Base-by-base conservation (phyloP, 2,113 vertebrate genomes). In the Brachirus orientalis region DNA sequence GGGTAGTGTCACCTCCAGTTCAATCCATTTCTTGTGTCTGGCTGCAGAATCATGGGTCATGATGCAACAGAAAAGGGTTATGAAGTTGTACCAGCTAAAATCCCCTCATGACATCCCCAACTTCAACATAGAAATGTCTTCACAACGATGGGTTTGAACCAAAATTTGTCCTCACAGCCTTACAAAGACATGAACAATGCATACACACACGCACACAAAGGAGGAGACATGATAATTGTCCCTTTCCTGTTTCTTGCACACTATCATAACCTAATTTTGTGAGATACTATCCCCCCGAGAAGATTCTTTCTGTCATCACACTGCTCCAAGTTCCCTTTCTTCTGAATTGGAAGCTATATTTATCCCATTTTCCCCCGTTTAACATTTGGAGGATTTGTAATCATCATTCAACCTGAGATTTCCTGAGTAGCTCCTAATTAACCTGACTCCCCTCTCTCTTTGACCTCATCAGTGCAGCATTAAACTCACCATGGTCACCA, bases 351-450 rank as follows among this genome's bases (percentile, higher is more conserved):
- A 72, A 69, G 75, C 85, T 92, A 91, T 86, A 90, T 90, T 92
- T 89, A 90, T 90, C 70, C 58, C 43, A n/a, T 63, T 76, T 77
- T 10, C 7, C 70, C 36, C 56, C 37, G 54, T 82, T 55, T 88
- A 89, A 88, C 85, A 87, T 91, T 88, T 85, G 75, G 86, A 84
- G 79, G 81, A 84, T 88, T 91, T 86, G 86, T 90, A 88, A 91
- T 92, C 89, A 83, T 92, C 85, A 82, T 85, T 90, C 87, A 89
- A 91, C 89, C 83, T 86, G 88, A 92, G 90, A 91, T 89, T 89
- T 87, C 28, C 77, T 72, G 72, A 89, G 85, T 80, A 81, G 86
- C 86, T 91, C 79, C 81, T 82, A 93, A 93, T 94, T 93, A 93
- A 92, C 90, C 90, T 17, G 50, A 54, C 74, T 82, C 83, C 75